These are phyloP conservation scores for Lepidothrix coronata DNA, from an alignment of 2,113 vertebrate genomes.

Conservation along the genomic window DNA sequence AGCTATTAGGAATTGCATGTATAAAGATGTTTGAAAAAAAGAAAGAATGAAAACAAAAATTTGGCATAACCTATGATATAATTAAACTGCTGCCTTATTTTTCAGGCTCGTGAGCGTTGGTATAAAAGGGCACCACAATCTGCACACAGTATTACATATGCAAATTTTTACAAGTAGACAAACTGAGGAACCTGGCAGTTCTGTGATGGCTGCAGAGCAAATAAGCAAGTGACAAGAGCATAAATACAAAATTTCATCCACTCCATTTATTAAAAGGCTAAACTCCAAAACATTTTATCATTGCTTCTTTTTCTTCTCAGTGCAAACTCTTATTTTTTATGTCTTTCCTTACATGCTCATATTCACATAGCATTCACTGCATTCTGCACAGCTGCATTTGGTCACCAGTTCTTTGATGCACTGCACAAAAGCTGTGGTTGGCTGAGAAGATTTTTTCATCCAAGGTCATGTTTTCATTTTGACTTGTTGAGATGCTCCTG, in stretches of 20 bases:
- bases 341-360: neutral
- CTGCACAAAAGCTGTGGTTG: neutral
- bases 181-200: neutral
- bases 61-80: neutral
- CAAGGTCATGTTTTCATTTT: neutral
- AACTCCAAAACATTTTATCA: neutral
- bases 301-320: neutral
- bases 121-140: neutral
- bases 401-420: neutral
- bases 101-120: neutral
- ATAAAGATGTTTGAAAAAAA: neutral
- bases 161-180: neutral
- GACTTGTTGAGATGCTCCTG: neutral
- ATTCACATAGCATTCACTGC: neutral
- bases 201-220: neutral
- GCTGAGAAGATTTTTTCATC: neutral
- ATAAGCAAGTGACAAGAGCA: neutral
- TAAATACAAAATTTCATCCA: neutral
- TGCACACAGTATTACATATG: neutral
- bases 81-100: neutral
- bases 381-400: neutral
- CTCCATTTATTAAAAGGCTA: neutral
- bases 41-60: neutral
- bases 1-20: neutral
- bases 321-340: neutral